phyloP scores from a whole-genome alignment of 2,113 vertebrate genomes.

The Cisticola juncidis region DNA sequence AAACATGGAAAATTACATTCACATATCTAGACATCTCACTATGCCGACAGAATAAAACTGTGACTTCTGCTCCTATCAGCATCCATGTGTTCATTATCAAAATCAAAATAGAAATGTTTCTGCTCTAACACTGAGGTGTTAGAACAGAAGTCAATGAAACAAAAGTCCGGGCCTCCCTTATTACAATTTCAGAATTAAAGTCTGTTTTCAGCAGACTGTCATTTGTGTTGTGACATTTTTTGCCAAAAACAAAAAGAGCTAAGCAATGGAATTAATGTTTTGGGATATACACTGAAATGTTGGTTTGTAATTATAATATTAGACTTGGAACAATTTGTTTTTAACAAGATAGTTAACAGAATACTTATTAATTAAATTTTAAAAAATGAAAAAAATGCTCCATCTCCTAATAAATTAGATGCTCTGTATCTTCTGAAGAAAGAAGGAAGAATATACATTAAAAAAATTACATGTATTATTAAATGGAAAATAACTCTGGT shows the following conservation, averaged over 20 bases:
- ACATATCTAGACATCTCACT: not conserved
- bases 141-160: not conserved
- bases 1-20: not conserved
- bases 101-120: not conserved
- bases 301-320: not conserved
- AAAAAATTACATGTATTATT: not conserved
- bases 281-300: not conserved
- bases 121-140: not conserved
- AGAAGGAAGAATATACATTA: not conserved
- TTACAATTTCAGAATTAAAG: not conserved
- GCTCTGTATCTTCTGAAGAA: not conserved
- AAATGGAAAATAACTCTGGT: not conserved
- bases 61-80: not conserved
- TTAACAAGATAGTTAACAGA: not conserved
- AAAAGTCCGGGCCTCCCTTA: not conserved
- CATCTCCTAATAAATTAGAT: not conserved
- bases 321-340: not conserved
- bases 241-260: not conserved
- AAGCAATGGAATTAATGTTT: not conserved
- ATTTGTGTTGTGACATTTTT: not conserved
- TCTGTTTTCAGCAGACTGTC: not conserved
- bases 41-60: not conserved
- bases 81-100: not conserved
- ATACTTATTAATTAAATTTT: not conserved
- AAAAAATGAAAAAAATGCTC: rapidly evolving